Evolutionary conservation across 2,888 invertebrate genomes (phyloP).

Genomic region (Agonopterix arenella): DNA sequence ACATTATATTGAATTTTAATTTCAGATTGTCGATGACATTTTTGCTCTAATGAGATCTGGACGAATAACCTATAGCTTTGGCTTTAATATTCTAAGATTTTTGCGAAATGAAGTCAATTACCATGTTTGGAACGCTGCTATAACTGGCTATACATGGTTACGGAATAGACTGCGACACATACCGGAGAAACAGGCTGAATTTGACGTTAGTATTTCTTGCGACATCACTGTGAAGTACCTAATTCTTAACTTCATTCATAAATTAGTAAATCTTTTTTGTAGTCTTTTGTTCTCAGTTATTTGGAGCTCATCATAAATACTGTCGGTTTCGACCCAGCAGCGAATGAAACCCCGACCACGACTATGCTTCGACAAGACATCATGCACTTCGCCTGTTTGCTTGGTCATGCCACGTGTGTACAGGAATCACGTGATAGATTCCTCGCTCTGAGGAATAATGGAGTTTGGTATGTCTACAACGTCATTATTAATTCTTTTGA

Average conservation of each 20-base stretch:
- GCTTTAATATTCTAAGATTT: conserved; percentile 58
- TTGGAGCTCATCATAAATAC: conserved; percentile 48
- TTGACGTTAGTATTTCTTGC: conserved; percentile 45
- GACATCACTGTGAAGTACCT: no score
- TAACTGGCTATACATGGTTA: conserved; percentile 54
- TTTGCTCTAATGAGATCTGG: conserved; percentile 58
- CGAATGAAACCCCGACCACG: conserved; percentile 41
- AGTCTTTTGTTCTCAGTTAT: conserved; percentile 44
- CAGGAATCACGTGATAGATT: conserved; percentile 47
- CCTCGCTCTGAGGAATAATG: conserved; percentile 27
- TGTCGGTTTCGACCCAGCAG: conserved; percentile 37
- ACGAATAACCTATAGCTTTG: conserved; percentile 40
- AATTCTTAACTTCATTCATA: not conserved
- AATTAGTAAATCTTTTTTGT: conserved; percentile 8
- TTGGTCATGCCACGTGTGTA: conserved; percentile 76
- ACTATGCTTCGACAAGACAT: conserved; percentile 70
- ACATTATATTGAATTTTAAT: conserved; percentile 1
- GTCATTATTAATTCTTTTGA: not conserved
- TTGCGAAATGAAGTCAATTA: conserved; percentile 47
- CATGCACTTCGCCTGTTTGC: conserved; percentile 80
- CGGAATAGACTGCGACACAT: conserved; percentile 55
- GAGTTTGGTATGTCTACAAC: conserved; percentile 24
- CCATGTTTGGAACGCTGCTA: conserved; percentile 64
- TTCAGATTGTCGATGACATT: conserved; percentile 59
- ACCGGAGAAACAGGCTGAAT: conserved; percentile 42